Evolutionary conservation across 2,888 invertebrate species (phyloP).

Genomic region (Chaitophorus viminalis): DNA sequence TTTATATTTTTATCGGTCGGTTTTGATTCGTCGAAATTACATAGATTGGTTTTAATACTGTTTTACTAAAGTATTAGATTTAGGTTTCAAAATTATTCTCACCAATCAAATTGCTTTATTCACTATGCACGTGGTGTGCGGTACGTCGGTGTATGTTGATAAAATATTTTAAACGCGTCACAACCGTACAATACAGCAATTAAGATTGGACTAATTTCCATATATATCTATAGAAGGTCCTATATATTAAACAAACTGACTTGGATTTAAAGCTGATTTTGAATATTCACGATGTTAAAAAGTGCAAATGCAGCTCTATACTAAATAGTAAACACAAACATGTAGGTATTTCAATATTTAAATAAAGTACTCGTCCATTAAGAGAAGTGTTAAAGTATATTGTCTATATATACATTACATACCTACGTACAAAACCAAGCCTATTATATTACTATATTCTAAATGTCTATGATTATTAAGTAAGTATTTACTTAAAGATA

Average conservation of each 20-base stretch:
- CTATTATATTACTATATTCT: too few species aligned
- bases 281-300: constrained; percentile 20
- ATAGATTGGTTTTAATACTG: constrained; percentile 10
- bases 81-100: constrained; percentile 3
- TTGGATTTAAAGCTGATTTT: constrained; percentile 8
- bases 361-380: background rate
- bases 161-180: constrained; percentile 13
- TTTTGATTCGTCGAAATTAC: constrained; percentile 31
- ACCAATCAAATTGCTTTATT: background rate
- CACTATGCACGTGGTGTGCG: constrained; percentile 1
- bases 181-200: background rate
- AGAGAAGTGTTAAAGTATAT: background rate
- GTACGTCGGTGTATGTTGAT: background rate
- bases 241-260: background rate
- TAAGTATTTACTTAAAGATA: too few species aligned
- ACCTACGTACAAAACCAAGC: too few species aligned
- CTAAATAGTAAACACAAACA: background rate
- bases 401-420: too few species aligned
- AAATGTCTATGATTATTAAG: too few species aligned
- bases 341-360: background rate
- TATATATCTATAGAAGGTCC: background rate
- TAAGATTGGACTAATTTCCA: constrained; percentile 25
- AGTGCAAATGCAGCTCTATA: background rate
- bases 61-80: constrained; percentile 40
- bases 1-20: constrained; percentile 15